Base-by-base conservation (phyloP, 2,113 vertebrate genomes). In the Romanogobio albipinnatus region DNA sequence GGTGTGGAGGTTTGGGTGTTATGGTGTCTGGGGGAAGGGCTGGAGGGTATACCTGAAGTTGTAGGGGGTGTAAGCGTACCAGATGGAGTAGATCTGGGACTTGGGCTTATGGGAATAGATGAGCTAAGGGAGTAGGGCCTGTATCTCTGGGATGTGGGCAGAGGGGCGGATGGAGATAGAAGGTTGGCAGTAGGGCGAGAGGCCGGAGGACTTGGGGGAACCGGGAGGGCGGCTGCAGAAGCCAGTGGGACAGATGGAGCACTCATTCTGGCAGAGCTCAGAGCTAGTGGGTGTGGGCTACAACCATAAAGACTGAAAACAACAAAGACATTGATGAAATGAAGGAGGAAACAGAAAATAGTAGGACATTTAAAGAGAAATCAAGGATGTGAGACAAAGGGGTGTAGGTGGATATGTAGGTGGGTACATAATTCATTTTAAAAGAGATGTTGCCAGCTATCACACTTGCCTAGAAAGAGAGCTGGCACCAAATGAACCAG, bases 401-500 rank as follows among this genome's bases (percentile, higher is more conserved):
- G 11, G 0, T 76, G 26, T 33, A 76, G 24, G 74, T 76, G 36
- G 13, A 61, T 45, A 10, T 5, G 36, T 70, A 70, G 66, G 17
- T 22, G 24, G 22, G 24, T 15, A 51, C 7, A 29, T 17, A 22
- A 56, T 9, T 29, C 6, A 7, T 19, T 66, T 66, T 17, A 70
- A 36, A 15, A 45, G 5, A 45, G 43, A 33, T 49, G 10, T 47
- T 49, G 9, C 43, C 7, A 47, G 24, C 26, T 49, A 36, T 33
- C 68, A 85, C 89, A 95, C 96, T 96, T 96, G 96, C 98, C 98
- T 99, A 80, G 97, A 98, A 90, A 98, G 91, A 0, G 98, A 98
- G 92, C 97, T 96, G 93, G 97, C 95, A 78, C 96, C 95, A 85
- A 99, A 98, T 66, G 97, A 97, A 51, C 96, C 97, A 87, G 94